Conservation (phyloP, 1,140 invertebrate genomes). For the Papilio xuthus region DNA sequence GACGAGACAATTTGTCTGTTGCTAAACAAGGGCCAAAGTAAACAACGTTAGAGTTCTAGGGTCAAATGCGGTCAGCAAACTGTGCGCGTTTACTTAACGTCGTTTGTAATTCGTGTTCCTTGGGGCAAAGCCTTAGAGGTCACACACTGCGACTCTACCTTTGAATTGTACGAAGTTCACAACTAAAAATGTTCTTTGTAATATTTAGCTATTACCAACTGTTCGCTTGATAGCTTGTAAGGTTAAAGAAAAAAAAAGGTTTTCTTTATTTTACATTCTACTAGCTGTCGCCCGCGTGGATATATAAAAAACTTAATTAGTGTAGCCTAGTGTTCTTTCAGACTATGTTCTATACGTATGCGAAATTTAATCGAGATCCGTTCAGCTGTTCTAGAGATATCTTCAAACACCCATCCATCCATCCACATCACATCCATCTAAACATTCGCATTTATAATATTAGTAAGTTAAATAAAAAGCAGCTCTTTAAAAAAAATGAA, state of each 20-base stretch:
- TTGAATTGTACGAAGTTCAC: not conserved
- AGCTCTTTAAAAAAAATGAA: too few species aligned
- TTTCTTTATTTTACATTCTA: too few species aligned
- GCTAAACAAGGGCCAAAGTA: conserved; percentile 13
- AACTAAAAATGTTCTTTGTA: conserved; percentile 6
- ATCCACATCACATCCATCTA: too few species aligned
- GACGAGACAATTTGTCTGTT: conserved; percentile 20
- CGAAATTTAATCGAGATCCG: too few species aligned
- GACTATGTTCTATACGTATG: too few species aligned
- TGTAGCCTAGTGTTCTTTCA: too few species aligned
- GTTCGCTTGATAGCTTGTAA: not conserved
- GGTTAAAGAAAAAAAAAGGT: not conserved
- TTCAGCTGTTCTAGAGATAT: too few species aligned
- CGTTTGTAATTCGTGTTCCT: conserved; percentile 14
- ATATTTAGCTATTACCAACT: not conserved
- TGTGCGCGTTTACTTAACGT: conserved; percentile 4
- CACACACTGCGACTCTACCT: not conserved
- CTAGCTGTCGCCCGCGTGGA: too few species aligned
- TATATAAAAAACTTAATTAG: too few species aligned
- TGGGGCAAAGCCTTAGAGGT: conserved; percentile 9
- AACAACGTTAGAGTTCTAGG: not conserved
- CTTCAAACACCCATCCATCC: too few species aligned
- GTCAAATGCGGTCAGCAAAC: conserved; percentile 27
- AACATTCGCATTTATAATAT: too few species aligned
- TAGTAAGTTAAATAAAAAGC: too few species aligned